Percentiles rank a stretch among this genome's conserved stretches.
phyloP scores from a whole-genome alignment of 2,888 invertebrate genomes.

The Clunio marinus region DNA sequence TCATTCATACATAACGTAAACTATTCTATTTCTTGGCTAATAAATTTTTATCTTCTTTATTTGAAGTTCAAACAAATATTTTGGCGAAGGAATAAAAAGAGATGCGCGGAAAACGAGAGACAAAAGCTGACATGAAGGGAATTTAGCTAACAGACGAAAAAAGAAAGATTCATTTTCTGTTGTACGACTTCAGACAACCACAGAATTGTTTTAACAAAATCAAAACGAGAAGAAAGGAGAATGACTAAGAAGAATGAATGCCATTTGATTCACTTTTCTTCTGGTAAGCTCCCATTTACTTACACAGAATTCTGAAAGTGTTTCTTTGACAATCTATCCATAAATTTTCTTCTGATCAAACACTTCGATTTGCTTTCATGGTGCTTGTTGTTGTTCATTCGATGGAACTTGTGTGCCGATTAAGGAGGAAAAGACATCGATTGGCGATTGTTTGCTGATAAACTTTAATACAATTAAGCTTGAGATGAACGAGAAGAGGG shows the following conservation, averaged over 20 bases:
- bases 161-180: no score
- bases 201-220: no score
- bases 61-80: slow-evolving; percentile 26
- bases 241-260: no score
- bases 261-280: no score
- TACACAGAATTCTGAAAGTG: no score
- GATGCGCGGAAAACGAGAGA: background rate
- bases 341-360: background rate
- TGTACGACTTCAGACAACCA: no score
- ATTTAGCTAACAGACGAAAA: no score
- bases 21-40: slow-evolving; percentile 5
- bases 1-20: background rate
- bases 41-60: slow-evolving; percentile 22
- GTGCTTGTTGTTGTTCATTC: background rate
- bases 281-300: no score
- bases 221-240: no score
- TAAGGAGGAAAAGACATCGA: background rate
- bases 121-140: background rate
- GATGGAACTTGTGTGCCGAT: background rate
- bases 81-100: background rate
- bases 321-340: no score
- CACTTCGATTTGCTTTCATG: background rate
- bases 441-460: background rate
- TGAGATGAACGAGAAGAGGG: background rate
- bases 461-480: background rate